Evolutionary conservation across 2,113 vertebrate species (phyloP).

Genomic region (Xiphophorus maculatus): DNA sequence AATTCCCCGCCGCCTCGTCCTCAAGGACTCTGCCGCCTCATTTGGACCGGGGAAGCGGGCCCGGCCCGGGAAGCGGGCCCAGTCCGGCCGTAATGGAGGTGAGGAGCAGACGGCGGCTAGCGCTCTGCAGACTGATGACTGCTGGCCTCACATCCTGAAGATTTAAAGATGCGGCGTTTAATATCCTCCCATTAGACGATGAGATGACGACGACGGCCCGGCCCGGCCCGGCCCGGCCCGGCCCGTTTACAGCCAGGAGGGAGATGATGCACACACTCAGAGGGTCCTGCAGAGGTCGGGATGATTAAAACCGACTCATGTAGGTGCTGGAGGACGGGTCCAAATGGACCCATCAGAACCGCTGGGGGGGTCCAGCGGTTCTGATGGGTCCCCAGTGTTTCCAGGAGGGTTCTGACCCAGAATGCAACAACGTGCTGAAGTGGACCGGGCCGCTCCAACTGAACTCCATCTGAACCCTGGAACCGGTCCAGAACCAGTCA

Average conservation of each 20-base stretch:
- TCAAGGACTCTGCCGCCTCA: slow-evolving; percentile 68
- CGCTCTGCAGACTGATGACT: slow-evolving; percentile 68
- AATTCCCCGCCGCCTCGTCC: slow-evolving; percentile 61
- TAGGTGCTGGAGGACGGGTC: background rate
- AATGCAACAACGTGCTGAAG: no score
- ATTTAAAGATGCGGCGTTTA: slow-evolving; percentile 69
- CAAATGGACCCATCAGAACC: no score
- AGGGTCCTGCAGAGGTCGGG: background rate
- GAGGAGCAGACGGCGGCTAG: slow-evolving; percentile 63
- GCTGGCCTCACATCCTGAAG: slow-evolving; percentile 64
- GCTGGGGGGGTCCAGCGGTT: no score
- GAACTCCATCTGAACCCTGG: no score
- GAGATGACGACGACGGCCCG: slow-evolving; percentile 28
- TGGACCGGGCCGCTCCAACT: no score
- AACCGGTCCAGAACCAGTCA: no score
- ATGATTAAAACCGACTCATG: background rate
- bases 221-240: no score
- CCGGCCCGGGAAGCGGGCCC: slow-evolving; percentile 67
- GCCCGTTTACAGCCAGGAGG: background rate
- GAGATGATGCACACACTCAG: background rate
- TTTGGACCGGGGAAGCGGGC: slow-evolving; percentile 67
- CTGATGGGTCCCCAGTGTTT: no score
- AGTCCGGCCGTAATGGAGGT: slow-evolving; percentile 65
- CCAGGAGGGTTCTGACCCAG: no score
- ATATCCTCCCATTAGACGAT: slow-evolving; percentile 65